These are phyloP conservation scores for Philotrypesis tridentata DNA, from an alignment of 1,140 invertebrate species.

Conservation along the genomic window DNA sequence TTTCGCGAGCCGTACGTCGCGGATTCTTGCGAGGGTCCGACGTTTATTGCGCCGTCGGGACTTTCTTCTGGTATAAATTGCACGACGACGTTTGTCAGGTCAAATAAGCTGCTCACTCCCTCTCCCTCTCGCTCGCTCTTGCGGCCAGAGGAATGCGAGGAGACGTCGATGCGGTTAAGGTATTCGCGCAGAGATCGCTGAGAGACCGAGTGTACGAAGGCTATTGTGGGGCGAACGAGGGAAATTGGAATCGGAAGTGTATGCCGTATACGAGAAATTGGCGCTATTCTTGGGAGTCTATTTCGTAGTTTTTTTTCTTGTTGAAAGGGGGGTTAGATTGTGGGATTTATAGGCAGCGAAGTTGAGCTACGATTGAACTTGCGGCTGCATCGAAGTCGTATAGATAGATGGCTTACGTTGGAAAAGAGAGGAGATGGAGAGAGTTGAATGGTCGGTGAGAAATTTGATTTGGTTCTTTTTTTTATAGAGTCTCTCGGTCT, in stretches of 20 bases:
- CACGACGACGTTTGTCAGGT: constrained; percentile 16
- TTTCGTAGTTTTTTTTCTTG: neutral
- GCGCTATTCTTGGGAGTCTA: neutral
- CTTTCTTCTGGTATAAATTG: constrained; percentile 15
- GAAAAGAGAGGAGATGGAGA: neutral
- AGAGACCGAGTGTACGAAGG: neutral
- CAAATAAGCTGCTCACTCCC: neutral
- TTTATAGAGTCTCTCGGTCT: too few relatives aligned
- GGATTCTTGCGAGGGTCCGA: constrained; percentile 21
- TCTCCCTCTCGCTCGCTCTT: too few relatives aligned
- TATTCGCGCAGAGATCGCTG: neutral
- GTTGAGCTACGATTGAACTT: neutral
- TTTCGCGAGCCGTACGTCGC: constrained; percentile 7
- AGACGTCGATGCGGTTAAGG: neutral
- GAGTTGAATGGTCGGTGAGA: neutral
- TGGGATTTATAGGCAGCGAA: neutral
- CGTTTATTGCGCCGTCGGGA: constrained; percentile 32
- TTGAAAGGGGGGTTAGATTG: neutral
- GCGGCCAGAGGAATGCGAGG: neutral
- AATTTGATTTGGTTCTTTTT: too few relatives aligned
- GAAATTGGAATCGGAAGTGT: neutral
- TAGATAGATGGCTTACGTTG: neutral
- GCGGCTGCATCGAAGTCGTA: neutral
- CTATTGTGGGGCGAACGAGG: neutral
- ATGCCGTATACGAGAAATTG: neutral